A percentile compares a stretch with the other conserved stretches of the same genome.
Evolutionary conservation across 2,113 vertebrate species (phyloP).

Genomic region (Plotosus lineatus): DNA sequence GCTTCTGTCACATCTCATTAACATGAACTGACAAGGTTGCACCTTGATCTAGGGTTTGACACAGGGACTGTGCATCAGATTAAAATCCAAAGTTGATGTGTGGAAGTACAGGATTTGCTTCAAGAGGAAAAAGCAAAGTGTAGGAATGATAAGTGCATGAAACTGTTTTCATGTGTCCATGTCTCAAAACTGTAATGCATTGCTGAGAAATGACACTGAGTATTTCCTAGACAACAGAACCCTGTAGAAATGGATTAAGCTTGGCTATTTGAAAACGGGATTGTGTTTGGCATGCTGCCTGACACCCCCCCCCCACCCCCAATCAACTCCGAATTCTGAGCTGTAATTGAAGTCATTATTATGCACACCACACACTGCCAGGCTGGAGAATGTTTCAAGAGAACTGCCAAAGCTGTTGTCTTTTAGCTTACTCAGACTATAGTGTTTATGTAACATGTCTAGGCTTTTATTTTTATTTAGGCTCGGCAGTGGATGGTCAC

Average conservation of each 20-base stretch:
- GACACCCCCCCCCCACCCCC: no score
- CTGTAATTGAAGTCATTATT: constrained; percentile 3
- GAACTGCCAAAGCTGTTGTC: neutral
- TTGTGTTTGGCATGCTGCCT: neutral
- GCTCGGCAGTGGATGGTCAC: neutral
- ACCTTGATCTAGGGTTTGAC: neutral
- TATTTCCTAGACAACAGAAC: neutral
- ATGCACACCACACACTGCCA: constrained; percentile 6
- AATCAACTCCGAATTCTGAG: constrained; percentile 1
- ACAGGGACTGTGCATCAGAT: neutral
- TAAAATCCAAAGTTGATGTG: neutral
- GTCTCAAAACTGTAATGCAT: neutral
- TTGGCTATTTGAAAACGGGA: neutral
- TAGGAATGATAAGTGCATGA: neutral
- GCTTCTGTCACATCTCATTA: constrained; percentile 16
- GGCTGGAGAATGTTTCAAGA: constrained; percentile 3
- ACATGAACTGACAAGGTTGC: constrained; percentile 13
- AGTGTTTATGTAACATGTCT: constrained; percentile 18
- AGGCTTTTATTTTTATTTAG: neutral
- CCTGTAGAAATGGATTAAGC: neutral
- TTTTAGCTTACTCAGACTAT: constrained; percentile 3
- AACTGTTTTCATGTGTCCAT: neutral
- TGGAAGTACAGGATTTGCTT: neutral
- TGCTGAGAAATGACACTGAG: neutral
- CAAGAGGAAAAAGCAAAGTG: neutral